A percentile compares a stretch with the other conserved stretches of the same genome.
Conservation (phyloP, 2,797 vertebrate genomes). For the Aldrovandia affinis region DNA sequence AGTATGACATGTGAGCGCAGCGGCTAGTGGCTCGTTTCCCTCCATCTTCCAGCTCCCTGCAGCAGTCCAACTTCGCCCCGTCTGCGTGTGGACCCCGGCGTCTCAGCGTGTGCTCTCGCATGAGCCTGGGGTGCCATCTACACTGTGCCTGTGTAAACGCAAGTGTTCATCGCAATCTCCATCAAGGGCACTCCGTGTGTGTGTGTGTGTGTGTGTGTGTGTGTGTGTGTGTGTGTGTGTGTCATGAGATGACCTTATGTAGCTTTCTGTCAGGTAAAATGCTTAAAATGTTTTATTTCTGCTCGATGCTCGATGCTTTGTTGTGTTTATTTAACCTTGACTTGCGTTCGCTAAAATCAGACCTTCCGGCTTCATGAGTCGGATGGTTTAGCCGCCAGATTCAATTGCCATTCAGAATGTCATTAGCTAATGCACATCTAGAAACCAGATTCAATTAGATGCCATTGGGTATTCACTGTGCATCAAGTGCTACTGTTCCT, state of each 20-base stretch:
- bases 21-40: background rate
- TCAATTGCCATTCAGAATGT: background rate
- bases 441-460: background rate
- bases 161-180: background rate
- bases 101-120: background rate
- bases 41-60: background rate
- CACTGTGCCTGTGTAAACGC: background rate
- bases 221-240: background rate
- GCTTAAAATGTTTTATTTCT: conserved; percentile 22
- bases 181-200: background rate
- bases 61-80: background rate
- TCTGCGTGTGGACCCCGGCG: background rate
- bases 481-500: too few species aligned
- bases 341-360: too few species aligned
- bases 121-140: background rate
- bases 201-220: background rate
- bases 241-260: background rate
- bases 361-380: background rate
- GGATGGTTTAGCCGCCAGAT: background rate
- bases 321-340: background rate
- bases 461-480: too few species aligned
- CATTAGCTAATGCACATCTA: background rate
- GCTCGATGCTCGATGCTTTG: too few species aligned
- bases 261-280: background rate
- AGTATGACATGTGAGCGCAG: conserved; percentile 84